Evolutionary conservation across 2,113 vertebrate species (phyloP).

Genomic region (Capreolus pygargus): DNA sequence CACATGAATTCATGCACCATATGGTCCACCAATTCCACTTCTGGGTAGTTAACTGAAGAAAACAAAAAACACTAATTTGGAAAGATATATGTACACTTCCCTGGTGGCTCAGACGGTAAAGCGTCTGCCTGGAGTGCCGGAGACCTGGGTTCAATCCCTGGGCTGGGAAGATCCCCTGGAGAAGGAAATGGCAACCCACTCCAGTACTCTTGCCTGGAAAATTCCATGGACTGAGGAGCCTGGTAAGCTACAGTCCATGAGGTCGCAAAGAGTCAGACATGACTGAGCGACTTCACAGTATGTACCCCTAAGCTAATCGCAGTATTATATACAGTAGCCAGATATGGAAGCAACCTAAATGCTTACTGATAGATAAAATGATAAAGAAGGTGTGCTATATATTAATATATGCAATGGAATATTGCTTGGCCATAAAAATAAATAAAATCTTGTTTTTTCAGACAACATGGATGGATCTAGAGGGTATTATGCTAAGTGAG

Average conservation of each 20-base stretch:
- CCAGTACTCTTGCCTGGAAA: too few relatives aligned
- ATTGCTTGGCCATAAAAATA: neutral
- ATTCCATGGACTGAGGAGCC: too few relatives aligned
- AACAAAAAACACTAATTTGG: neutral
- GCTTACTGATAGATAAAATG: neutral
- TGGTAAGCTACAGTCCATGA: too few relatives aligned
- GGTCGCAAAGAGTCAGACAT: too few relatives aligned
- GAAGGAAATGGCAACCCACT: too few relatives aligned
- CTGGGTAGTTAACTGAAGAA: neutral
- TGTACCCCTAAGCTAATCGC: neutral
- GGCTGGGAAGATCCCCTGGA: too few relatives aligned
- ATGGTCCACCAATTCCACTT: neutral
- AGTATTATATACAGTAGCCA: neutral
- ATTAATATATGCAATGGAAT: neutral
- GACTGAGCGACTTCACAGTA: too few relatives aligned
- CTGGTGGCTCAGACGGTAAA: too few relatives aligned
- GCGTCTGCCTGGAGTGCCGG: too few relatives aligned
- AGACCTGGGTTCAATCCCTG: too few relatives aligned
- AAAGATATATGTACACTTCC: too few relatives aligned
- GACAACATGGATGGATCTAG: neutral
- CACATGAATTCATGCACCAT: neutral
- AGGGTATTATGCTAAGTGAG: neutral
- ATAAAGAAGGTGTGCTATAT: neutral
- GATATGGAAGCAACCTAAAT: neutral
- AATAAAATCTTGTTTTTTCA: neutral